Evolutionary conservation across 2,797 vertebrate genomes (phyloP).

Genomic region (Clarias fuscus): DNA sequence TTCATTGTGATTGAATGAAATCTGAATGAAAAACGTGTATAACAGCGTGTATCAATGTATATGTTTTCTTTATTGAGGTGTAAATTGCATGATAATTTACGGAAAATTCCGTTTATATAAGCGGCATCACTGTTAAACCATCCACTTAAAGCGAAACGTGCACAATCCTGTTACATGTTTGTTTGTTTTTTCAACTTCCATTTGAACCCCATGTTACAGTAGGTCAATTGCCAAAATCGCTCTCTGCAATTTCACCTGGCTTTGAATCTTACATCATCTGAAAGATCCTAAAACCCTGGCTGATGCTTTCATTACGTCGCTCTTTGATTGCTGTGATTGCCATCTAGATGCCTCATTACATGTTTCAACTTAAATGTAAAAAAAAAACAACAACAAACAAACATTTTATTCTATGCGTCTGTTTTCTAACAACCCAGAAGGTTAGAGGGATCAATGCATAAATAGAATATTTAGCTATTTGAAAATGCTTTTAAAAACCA

Average conservation of each 20-base stretch:
- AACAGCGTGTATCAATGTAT: not conserved
- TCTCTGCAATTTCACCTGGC: not conserved
- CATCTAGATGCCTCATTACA: not conserved
- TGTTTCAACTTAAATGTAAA: not conserved
- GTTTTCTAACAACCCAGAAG: not conserved
- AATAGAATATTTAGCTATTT: not conserved
- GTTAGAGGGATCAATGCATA: not conserved
- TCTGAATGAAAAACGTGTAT: no score
- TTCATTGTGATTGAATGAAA: no score
- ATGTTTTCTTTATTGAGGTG: not conserved
- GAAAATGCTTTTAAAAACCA: constrained; percentile 5
- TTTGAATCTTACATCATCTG: not conserved
- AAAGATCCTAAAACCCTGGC: not conserved
- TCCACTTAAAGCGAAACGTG: not conserved
- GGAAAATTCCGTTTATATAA: not conserved
- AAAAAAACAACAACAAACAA: not conserved
- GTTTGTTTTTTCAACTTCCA: not conserved
- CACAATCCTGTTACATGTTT: not conserved
- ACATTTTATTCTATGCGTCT: not conserved
- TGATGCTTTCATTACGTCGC: not conserved
- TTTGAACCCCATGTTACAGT: not conserved
- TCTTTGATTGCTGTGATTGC: not conserved
- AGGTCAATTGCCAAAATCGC: not conserved
- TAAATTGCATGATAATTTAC: no score
- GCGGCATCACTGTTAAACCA: not conserved